Evolutionary conservation across 2,888 invertebrate genomes (phyloP), one percentile per base, ranked within the genome.

Genomic region (Cerceris ruficornis): DNA sequence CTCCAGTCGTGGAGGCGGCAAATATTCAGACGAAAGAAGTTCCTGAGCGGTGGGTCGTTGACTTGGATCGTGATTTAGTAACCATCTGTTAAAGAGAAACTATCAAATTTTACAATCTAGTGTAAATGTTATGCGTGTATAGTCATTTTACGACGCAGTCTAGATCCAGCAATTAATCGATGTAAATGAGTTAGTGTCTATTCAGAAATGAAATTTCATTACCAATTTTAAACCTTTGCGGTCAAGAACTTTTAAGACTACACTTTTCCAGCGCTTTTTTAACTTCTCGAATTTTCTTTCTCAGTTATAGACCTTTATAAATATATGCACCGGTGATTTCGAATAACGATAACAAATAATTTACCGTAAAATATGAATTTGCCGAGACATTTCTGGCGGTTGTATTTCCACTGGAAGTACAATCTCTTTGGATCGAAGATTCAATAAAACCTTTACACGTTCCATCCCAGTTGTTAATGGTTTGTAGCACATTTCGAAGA

Each of bases 401-500:
- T 93, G 92, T 90, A 97, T 96, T 81, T 95, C 94, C 0, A 94
- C 90, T 0, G 98, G 98, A 84, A 98, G 94, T 6, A 93, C 88
- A 9, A 97, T 95, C 14, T 96, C 95, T 59, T 95, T 94, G 11
- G 93, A 93, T 65, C 99, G 93, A 49, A 99, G 90, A 69, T 95
- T 95, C 0, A 94, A 94, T 49, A 99, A 93, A 5, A 98, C 95
- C 86, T 95, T 94, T 15, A 96, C 95, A 75, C 99, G 93, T 92
- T 99, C 99, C 97, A 98, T 98, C 50, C 95, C 96, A 0, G 98
- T 99, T 0, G 93, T 93, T 58, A 98, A 93, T 0, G 98, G 96
- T 14, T 95, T 95, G 90, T 97, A 97, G 87, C 97, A 97, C 98
- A 99, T 99, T 93, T 98, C 98, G 88, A 98, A 98, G 82, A 98